Conservation (phyloP, 2,113 vertebrate species). For the Equus quagga region DNA sequence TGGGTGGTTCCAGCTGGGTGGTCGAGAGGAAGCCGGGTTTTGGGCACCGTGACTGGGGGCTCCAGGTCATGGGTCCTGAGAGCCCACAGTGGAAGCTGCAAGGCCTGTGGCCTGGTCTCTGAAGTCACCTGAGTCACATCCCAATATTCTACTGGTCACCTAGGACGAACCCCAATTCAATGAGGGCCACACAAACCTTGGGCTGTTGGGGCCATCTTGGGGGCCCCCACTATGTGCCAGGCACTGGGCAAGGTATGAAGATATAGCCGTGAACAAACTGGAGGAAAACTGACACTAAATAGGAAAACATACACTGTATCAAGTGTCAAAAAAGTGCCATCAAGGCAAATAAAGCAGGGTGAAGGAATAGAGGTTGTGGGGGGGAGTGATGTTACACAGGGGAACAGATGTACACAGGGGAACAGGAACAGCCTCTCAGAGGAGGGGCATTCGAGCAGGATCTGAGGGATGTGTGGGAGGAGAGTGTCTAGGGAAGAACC, state of each 20-base stretch:
- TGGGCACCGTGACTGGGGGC: too few relatives aligned
- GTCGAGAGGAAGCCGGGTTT: neutral
- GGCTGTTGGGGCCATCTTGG: neutral
- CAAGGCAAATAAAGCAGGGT: neutral
- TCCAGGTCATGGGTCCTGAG: neutral
- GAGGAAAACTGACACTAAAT: neutral
- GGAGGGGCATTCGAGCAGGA: neutral
- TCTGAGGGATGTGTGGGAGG: neutral
- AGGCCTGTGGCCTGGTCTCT: neutral
- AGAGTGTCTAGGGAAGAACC: neutral
- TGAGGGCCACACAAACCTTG: neutral
- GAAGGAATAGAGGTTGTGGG: neutral
- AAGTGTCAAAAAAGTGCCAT: neutral
- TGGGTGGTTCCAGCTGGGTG: accelerated
- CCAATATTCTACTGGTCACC: neutral
- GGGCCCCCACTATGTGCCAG: neutral
- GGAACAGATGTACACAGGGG: neutral
- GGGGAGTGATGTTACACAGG: neutral
- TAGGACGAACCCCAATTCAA: neutral
- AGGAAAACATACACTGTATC: neutral
- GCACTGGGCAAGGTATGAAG: neutral
- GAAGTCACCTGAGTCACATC: neutral
- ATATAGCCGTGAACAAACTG: neutral
- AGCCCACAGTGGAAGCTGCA: neutral
- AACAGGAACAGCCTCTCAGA: neutral